Base-by-base conservation (phyloP, 2,113 vertebrate genomes). In the Alligator mississippiensis region DNA sequence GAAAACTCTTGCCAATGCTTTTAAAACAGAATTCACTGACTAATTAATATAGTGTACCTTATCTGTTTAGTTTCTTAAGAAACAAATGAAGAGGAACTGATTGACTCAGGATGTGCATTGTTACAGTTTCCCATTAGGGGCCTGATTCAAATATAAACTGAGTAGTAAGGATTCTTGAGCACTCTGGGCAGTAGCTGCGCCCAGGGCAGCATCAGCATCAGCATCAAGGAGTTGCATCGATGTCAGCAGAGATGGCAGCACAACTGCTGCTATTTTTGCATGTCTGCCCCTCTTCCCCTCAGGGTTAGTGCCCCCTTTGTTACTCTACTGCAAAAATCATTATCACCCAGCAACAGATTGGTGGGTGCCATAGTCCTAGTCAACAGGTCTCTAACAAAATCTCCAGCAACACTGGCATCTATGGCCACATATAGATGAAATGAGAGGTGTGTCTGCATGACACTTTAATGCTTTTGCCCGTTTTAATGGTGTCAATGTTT, bases 101-200 rank as follows among this genome's bases (percentile, higher is more conserved):
- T 2, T 88, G 59, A 8, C 4, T 96, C 28, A 10, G n/a, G 38
- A 4, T 70, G n/a, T 70, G 7, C n/a, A 21, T 17, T 34, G n/a
- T 34, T 70, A 34, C n/a, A 70, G 66, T 18, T 70, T 34, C 34
- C 66, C 30, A 72, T 72, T 38, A 72, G 4, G 22, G 30, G 68
- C 30, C 66, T n/a, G 16, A n/a, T 93, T 95, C 70, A 90, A 61
- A 78, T 38, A 17, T 0, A 89, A n/a, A 19, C 85, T 60, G 88
- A 93, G 16, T 1, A 47, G 47, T 47, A 9, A 47, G 47, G 47
- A 47, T 47, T 47, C 47, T 47, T 47, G 47, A 47, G 47, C 47
- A 47, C 47, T 47, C 8, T 9, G 47, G 7, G 47, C 47, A 47
- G 47, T 47, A 47, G 47, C 47, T 47, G 47, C 47, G 9, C 47